phyloP scores from a whole-genome alignment of 1,140 invertebrate genomes.

The Microvelia longipes region DNA sequence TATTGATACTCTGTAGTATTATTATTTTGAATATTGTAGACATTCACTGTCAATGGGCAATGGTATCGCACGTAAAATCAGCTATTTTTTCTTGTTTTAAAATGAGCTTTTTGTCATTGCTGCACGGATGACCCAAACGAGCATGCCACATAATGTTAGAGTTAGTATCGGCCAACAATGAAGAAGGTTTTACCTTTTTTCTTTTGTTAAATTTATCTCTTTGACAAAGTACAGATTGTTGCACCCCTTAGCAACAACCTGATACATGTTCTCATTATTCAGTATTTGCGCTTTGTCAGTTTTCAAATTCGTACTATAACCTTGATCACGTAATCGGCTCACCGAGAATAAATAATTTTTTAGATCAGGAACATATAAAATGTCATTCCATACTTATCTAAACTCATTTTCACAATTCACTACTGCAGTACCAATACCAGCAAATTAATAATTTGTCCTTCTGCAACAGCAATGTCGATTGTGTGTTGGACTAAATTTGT shows the following conservation, averaged over 20 bases:
- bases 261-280: too few species aligned
- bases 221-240: too few species aligned
- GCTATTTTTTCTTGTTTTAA: background rate
- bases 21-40: too few species aligned
- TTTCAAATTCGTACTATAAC: too few species aligned
- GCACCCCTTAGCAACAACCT: too few species aligned
- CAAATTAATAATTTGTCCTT: background rate
- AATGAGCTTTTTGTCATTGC: background rate
- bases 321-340: too few species aligned
- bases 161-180: background rate
- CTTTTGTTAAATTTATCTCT: too few species aligned
- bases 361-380: too few species aligned
- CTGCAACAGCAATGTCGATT: background rate
- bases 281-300: too few species aligned
- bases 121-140: background rate
- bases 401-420: background rate
- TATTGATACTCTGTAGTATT: too few species aligned
- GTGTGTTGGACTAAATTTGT: background rate
- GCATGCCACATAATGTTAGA: background rate
- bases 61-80: background rate
- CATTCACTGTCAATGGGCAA: too few species aligned
- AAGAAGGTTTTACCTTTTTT: background rate
- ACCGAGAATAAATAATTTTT: too few species aligned
- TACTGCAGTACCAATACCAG: background rate
- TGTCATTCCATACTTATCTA: background rate